These are phyloP conservation scores for Propithecus coquereli DNA, from an alignment of 2,113 vertebrate genomes.

Conservation along the genomic window DNA sequence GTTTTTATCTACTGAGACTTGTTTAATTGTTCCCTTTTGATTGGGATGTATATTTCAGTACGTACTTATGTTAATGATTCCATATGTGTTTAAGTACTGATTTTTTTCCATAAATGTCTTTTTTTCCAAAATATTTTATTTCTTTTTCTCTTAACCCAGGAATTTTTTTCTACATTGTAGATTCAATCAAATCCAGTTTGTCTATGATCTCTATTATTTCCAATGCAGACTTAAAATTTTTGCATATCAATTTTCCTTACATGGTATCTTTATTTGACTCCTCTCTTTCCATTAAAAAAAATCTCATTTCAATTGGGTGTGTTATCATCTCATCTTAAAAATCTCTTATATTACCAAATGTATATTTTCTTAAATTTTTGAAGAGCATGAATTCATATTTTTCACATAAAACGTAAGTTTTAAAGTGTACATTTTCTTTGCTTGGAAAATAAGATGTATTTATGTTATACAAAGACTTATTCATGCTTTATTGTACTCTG, in stretches of 20 bases:
- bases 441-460: background rate
- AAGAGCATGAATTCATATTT: background rate
- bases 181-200: background rate
- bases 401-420: background rate
- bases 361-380: background rate
- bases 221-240: background rate
- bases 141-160: background rate
- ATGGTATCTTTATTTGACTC: background rate
- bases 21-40: background rate
- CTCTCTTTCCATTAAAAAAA: background rate
- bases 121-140: background rate
- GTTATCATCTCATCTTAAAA: background rate
- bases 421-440: background rate
- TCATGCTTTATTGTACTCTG: background rate
- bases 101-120: background rate
- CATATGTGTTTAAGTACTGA: background rate
- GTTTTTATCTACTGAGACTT: background rate
- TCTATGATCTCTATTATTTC: background rate
- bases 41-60: background rate
- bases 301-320: background rate
- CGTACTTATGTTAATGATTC: background rate
- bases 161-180: background rate
- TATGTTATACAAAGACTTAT: background rate
- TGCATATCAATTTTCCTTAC: background rate
- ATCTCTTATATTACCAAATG: background rate